Evolutionary conservation across 2,888 invertebrate species (phyloP).

Genomic region (Drosophila sordidapex): DNA sequence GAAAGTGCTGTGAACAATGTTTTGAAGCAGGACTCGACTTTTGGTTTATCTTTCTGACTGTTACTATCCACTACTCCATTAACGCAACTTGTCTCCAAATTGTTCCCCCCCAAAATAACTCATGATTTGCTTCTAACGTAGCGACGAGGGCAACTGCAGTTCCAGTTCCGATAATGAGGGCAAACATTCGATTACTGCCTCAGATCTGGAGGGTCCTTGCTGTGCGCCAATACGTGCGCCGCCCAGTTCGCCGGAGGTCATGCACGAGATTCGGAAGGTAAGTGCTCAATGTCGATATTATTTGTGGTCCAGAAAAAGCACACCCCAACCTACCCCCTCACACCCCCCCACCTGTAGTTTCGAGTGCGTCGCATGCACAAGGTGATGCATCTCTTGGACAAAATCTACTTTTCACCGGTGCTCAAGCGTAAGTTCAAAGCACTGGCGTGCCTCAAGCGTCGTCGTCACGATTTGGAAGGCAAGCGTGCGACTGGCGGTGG

Average conservation of each 20-base stretch:
- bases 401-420: slow-evolving; percentile 81
- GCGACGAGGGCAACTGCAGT: slow-evolving; percentile 92
- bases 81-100: neutral
- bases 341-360: slow-evolving; percentile 54
- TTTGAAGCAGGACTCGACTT: neutral
- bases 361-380: slow-evolving; percentile 78
- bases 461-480: slow-evolving; percentile 52
- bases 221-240: slow-evolving; percentile 87
- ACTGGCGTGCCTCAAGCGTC: slow-evolving; percentile 55
- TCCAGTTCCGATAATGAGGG: slow-evolving; percentile 89
- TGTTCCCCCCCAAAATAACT: neutral
- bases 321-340: slow-evolving; percentile 4
- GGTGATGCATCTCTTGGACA: slow-evolving; percentile 82
- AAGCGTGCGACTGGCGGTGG: slow-evolving; percentile 46
- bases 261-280: slow-evolving; percentile 81
- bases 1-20: neutral
- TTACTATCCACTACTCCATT: neutral
- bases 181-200: slow-evolving; percentile 82
- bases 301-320: neutral
- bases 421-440: slow-evolving; percentile 73
- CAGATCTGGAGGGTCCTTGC: slow-evolving; percentile 84
- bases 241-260: slow-evolving; percentile 89
- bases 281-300: slow-evolving; percentile 23
- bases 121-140: slow-evolving; percentile 74
- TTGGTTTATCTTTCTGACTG: neutral